phyloP scores from a whole-genome alignment of 1,140 invertebrate genomes.

The Eufriesea mexicana region DNA sequence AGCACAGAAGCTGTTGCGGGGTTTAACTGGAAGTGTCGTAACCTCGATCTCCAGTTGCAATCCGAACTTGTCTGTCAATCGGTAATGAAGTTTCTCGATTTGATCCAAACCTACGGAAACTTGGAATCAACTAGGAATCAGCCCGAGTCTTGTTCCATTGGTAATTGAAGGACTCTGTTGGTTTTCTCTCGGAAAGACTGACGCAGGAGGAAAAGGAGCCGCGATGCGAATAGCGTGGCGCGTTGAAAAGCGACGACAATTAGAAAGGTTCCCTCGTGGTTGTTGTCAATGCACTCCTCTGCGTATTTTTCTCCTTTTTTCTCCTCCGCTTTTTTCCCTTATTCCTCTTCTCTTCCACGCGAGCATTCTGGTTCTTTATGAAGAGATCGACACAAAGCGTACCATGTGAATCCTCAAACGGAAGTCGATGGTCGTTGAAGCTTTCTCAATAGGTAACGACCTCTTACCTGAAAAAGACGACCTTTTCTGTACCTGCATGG shows the following conservation, averaged over 20 bases:
- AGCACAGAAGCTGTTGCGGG: neutral
- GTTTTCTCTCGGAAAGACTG: neutral
- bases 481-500: slow-evolving; percentile 30
- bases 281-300: neutral
- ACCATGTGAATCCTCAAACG: slow-evolving; percentile 44
- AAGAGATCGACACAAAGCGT: slow-evolving; percentile 42
- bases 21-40: neutral
- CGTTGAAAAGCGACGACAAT: slow-evolving; percentile 4
- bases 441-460: slow-evolving; percentile 41
- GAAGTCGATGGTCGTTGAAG: slow-evolving; percentile 55
- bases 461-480: slow-evolving; percentile 48
- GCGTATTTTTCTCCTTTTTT: neutral
- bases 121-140: slow-evolving; percentile 12
- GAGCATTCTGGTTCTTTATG: slow-evolving; percentile 3
- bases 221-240: neutral
- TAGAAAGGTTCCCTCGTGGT: slow-evolving; percentile 2
- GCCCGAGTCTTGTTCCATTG: neutral
- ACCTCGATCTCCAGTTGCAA: slow-evolving; percentile 17
- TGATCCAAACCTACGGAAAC: slow-evolving; percentile 5
- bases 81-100: slow-evolving; percentile 26
- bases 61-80: slow-evolving; percentile 7
- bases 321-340: no score
- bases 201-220: neutral
- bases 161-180: neutral
- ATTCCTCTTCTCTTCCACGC: neutral